These are phyloP conservation scores for Parthenolecanium corni DNA, from an alignment of 2,888 invertebrate genomes.

Conservation along the genomic window DNA sequence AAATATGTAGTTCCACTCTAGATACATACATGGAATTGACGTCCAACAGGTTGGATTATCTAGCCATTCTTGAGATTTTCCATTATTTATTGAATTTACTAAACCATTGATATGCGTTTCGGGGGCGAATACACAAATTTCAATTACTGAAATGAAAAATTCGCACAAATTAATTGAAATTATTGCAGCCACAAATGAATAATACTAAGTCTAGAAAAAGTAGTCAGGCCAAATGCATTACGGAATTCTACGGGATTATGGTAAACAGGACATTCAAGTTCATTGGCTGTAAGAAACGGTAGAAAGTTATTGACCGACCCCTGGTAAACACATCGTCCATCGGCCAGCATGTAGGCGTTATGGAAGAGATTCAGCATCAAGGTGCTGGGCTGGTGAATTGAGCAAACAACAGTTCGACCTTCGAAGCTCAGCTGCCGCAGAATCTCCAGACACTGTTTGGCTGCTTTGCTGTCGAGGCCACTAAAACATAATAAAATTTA, in stretches of 20 bases:
- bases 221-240: constrained; percentile 40
- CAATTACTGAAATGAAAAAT: constrained; percentile 50
- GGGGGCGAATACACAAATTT: constrained; percentile 68
- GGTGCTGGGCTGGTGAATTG: constrained; percentile 86
- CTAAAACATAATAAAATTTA: constrained; percentile 41
- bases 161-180: neutral
- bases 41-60: constrained; percentile 34
- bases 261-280: constrained; percentile 60
- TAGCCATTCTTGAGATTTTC: constrained; percentile 47
- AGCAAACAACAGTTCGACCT: constrained; percentile 75
- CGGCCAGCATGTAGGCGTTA: constrained; percentile 69
- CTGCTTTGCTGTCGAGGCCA: constrained; percentile 67
- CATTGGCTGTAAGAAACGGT: constrained; percentile 57
- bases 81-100: constrained; percentile 51
- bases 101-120: constrained; percentile 46
- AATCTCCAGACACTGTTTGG: constrained; percentile 68
- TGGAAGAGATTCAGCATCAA: constrained; percentile 78
- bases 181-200: too few relatives aligned
- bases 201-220: too few relatives aligned
- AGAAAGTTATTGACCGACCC: constrained; percentile 65
- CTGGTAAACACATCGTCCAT: constrained; percentile 66
- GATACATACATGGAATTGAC: constrained; percentile 10
- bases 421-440: constrained; percentile 69
- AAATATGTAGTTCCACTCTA: too few relatives aligned
- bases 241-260: constrained; percentile 87